Evolutionary conservation across 2,113 vertebrate genomes (phyloP).

Genomic region (Psammodynastes pulverulentus): DNA sequence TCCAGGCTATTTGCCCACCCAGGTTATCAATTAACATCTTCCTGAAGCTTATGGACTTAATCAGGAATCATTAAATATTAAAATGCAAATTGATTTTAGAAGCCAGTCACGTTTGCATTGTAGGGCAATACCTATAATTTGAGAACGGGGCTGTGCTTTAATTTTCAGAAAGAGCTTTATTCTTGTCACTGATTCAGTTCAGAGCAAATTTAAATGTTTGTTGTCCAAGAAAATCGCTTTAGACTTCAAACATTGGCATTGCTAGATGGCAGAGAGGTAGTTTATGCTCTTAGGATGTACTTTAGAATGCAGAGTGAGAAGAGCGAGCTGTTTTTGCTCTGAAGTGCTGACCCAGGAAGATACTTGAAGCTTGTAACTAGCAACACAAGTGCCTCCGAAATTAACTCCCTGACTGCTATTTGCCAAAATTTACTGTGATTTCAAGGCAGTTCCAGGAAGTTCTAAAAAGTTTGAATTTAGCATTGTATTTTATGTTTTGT

Average conservation of each 20-base stretch:
- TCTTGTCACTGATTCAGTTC: slow-evolving; percentile 45
- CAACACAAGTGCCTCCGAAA: fast-evolving
- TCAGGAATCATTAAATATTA: slow-evolving; percentile 64
- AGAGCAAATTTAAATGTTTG: neutral
- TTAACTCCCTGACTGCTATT: neutral
- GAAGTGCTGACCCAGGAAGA: neutral
- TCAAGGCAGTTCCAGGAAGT: fast-evolving
- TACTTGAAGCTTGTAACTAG: neutral
- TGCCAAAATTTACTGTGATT: fast-evolving
- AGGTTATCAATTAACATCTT: slow-evolving; percentile 21
- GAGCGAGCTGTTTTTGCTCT: fast-evolving
- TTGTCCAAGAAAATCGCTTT: slow-evolving; percentile 22
- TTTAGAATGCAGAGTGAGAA: neutral
- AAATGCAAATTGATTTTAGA: slow-evolving; percentile 58
- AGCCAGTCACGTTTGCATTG: slow-evolving; percentile 34
- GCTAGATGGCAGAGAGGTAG: neutral
- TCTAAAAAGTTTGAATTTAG: neutral
- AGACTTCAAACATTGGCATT: fast-evolving
- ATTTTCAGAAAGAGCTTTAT: slow-evolving; percentile 57
- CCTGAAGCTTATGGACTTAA: slow-evolving; percentile 51
- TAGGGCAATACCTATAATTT: slow-evolving; percentile 62
- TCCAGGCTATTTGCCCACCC: slow-evolving; percentile 50
- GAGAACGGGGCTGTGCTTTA: slow-evolving; percentile 15
- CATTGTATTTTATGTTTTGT: neutral
- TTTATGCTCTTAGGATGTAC: neutral